Evolutionary conservation across 2,797 vertebrate species (phyloP), one percentile per base, ranked within the genome.

Genomic region (Lemur catta): DNA sequence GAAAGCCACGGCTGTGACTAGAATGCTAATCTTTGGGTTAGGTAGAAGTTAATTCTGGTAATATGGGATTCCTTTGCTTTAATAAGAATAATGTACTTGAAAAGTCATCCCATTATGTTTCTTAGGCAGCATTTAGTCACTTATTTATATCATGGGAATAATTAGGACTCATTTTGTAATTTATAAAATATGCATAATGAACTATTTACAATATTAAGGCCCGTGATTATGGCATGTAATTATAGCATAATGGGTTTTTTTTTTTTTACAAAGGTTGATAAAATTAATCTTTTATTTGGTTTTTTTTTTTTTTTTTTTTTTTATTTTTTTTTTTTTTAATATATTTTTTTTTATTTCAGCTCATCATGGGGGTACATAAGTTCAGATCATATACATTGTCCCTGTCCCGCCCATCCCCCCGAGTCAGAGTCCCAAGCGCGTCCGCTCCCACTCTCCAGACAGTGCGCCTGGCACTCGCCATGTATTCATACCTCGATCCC

Each of bases 111-210:
- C 48, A 38, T 80, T 80, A n/a, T 61, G 50, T 81, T 95, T 94
- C 55, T 96, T 18, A 55, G 84, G 93, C 46, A 95, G 72, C 48
- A 97, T 81, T 97, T 97, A 95, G 38, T 89, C 95, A 95, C 88
- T 98, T 98, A 87, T 89, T 95, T 91, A 89, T 59, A 97, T 96
- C 59, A 46, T 81, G 95, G 84, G 59, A 91, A 96, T 96, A 98
- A 98, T 93, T 81, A 92, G 8, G 84, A 81, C 33, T 95, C 91
- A 97, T 97, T 96, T 96, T 94, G 76, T 93, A 97, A 97, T 94
- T 97, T 0, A 7, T 89, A 94, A 97, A 97, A 98, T 97, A 95
- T 43, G 71, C 71, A 93, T 82, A 89, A 72, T 89, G 65, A 94
- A 78, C 4, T 59, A 91, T 91, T 97, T 97, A 94, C 35, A 89